These are phyloP conservation scores for Drosophila kohkoa DNA, from an alignment of 1,140 invertebrate genomes.

Conservation along the genomic window DNA sequence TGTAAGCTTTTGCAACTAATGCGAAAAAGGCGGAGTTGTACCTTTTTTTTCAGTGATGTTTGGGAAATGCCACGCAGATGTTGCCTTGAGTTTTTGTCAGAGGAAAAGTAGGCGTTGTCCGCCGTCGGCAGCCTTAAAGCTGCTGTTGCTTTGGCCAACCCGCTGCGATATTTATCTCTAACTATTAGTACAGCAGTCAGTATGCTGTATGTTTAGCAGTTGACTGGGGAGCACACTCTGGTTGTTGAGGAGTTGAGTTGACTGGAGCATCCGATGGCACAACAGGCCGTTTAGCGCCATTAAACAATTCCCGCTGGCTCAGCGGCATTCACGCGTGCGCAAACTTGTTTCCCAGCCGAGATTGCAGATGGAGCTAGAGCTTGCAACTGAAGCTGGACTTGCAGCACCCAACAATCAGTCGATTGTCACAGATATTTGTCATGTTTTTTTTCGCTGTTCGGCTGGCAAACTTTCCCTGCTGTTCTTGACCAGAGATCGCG, in stretches of 20 bases:
- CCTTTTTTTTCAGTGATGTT: constrained; percentile 7
- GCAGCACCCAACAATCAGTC: constrained; percentile 67
- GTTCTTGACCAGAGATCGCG: constrained; percentile 48
- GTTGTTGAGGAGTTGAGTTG: constrained; percentile 6
- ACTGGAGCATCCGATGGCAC: constrained; percentile 52
- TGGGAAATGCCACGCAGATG: constrained; percentile 33
- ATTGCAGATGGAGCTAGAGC: neutral
- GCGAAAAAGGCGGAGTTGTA: constrained; percentile 69
- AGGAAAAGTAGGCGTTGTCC: constrained; percentile 44
- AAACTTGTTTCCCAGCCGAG: constrained; percentile 61
- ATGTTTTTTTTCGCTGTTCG: constrained; percentile 55
- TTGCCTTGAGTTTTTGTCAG: constrained; percentile 11
- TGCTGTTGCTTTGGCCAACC: constrained; percentile 31
- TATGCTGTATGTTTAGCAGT: neutral
- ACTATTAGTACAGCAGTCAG: constrained; percentile 73
- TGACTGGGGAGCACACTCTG: constrained; percentile 23
- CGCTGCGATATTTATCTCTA: constrained; percentile 74
- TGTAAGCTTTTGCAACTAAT: constrained; percentile 49
- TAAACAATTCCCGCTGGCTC: constrained; percentile 81
- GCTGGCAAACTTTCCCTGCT: constrained; percentile 72
- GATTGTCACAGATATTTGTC: constrained; percentile 84
- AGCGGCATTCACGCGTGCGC: constrained; percentile 81
- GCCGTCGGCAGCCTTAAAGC: constrained; percentile 37
- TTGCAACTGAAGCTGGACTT: neutral
- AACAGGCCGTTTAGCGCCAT: constrained; percentile 82